Evolutionary conservation across 2,888 invertebrate species (phyloP).

Genomic region (Brenthis hecate): DNA sequence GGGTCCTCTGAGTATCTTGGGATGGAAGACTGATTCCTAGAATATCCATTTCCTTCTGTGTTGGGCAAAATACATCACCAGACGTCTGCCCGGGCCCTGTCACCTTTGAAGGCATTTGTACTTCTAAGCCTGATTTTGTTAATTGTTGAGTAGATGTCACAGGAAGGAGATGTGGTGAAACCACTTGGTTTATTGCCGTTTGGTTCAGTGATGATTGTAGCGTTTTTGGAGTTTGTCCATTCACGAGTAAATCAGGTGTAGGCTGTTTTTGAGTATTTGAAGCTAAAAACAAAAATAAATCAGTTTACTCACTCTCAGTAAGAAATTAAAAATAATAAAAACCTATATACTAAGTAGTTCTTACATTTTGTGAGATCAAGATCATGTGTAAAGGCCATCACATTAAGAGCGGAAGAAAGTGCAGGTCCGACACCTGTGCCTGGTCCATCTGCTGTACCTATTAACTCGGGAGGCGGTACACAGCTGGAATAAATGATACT

Average conservation of each 20-base stretch:
- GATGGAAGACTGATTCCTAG: constrained; percentile 27
- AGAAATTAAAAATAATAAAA: background rate
- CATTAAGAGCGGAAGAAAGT: constrained; percentile 89
- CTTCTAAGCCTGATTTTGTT: constrained; percentile 35
- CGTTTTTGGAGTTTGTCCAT: constrained; percentile 49
- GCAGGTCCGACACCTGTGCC: constrained; percentile 78
- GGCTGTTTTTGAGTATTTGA: constrained; percentile 57
- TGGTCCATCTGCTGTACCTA: constrained; percentile 48
- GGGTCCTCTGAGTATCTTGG: constrained; percentile 19
- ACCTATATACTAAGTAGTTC: background rate
- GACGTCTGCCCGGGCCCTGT: background rate
- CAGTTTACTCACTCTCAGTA: background rate
- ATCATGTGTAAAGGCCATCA: constrained; percentile 92
- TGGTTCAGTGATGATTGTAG: constrained; percentile 45
- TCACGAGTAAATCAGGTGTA: constrained; percentile 70
- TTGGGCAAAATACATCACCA: background rate
- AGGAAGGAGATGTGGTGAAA: constrained; percentile 18
- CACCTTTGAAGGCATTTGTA: constrained; percentile 38
- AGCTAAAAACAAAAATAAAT: constrained; percentile 36
- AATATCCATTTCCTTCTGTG: constrained; percentile 21
- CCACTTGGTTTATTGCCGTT: constrained; percentile 31
- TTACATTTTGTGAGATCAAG: constrained; percentile 75
- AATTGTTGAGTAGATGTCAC: background rate
- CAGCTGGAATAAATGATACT: constrained; percentile 42
- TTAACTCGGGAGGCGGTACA: constrained; percentile 70